Base-by-base conservation (phyloP, 2,797 vertebrate genomes). In the Takifugu rubripes region DNA sequence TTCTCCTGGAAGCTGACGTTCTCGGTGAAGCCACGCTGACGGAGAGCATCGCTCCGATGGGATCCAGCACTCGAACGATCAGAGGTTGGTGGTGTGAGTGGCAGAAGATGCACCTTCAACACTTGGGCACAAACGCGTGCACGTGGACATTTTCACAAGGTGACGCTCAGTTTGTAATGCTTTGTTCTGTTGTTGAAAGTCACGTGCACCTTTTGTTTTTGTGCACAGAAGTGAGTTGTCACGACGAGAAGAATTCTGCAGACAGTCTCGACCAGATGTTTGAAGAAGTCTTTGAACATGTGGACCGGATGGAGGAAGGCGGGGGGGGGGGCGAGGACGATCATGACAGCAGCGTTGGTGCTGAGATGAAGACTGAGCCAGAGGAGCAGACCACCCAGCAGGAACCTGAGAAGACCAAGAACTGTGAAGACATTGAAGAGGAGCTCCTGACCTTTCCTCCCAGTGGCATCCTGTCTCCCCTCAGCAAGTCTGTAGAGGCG, bases 221-320 rank as follows among this genome's bases (percentile, higher is more conserved):
- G 17, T 17, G 9, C 6, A 43, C 64, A 90, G 88, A 81, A 6
- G 17, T 73, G 45, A 73, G 49, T 58, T 84, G 75, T 27, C 79
- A 71, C 0, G 82, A 88, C 0, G 88, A 87, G 36, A 78, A 89
- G 61, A 89, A 84, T 80, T 90, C 87, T 0, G 85, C 89, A 7
- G 88, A 87, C 25, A 66, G 90, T 3, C 92, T 92, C 1, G 90
- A 93, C 64, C 81, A 86, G 66, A 88, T 93, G 87, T 93, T 93
- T 25, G 86, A 88, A 25, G 92, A 90, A 10, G 90, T 92, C 42
- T 68, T 93, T 68, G 84, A 91, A 47, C 87, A 77, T 0, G 88
- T 87, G 3, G 85, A 59, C 3, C 65, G 46, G 40, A 70, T 87
- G 5, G 81, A 84, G 24, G 71, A 77, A 12, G 59, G 67, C 46